phyloP scores from a whole-genome alignment of 2,113 vertebrate species.

The Ictidomys tridecemlineatus region DNA sequence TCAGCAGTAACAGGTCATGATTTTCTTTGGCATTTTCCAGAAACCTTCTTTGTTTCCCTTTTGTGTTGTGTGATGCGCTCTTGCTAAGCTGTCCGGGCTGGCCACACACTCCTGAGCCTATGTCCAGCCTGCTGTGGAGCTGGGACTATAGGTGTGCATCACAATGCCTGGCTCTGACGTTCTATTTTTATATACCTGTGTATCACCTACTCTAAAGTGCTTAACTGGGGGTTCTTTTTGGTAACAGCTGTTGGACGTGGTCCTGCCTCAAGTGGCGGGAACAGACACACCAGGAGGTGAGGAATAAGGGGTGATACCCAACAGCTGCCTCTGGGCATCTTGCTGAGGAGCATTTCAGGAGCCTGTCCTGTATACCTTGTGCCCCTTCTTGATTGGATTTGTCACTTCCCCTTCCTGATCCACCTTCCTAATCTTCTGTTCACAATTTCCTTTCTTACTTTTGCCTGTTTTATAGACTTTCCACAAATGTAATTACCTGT shows the following conservation, averaged over 20 bases:
- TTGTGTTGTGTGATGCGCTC: background rate
- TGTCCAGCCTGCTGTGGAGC: background rate
- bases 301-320: accelerated
- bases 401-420: no score
- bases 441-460: background rate
- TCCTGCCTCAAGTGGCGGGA: accelerated
- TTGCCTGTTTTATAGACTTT: background rate
- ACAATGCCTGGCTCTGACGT: background rate
- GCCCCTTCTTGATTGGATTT: accelerated
- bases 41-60: accelerated
- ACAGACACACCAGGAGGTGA: accelerated
- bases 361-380: accelerated
- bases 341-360: background rate
- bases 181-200: accelerated
- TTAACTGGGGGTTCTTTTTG: accelerated
- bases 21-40: background rate
- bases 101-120: no score
- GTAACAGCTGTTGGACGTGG: accelerated
- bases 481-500: accelerated
- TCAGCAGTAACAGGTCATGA: background rate
- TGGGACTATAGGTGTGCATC: background rate
- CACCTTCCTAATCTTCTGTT: background rate
- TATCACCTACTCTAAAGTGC: background rate
- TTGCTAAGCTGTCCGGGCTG: no score
- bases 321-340: accelerated